phyloP scores from a whole-genome alignment of 1,140 invertebrate genomes.

The Leptinotarsa texana region DNA sequence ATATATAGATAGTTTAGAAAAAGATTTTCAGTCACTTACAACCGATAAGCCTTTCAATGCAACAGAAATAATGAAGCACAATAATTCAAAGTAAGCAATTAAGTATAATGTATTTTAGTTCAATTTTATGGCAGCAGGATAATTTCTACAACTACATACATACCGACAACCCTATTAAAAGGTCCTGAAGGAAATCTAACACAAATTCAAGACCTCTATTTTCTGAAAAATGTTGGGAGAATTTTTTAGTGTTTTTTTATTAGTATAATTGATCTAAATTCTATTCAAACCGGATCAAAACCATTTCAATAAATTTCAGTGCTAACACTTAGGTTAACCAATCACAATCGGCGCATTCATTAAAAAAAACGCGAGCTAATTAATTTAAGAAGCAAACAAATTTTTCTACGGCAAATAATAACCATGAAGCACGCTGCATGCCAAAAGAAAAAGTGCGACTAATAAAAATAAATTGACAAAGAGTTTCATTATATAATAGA shows the following conservation, averaged over 20 bases:
- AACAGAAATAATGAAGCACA: slow-evolving; percentile 1
- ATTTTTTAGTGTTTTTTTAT: not conserved
- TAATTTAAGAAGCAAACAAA: slow-evolving; percentile 11
- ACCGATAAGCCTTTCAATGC: not conserved
- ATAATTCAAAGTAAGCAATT: not conserved
- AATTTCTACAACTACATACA: slow-evolving; percentile 33
- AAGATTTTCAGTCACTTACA: too few species aligned
- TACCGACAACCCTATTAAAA: slow-evolving; percentile 29
- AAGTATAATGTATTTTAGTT: not conserved
- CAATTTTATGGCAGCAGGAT: not conserved
- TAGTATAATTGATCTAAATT: not conserved
- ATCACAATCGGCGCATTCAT: slow-evolving; percentile 49
- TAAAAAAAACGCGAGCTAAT: slow-evolving; percentile 28
- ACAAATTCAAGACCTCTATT: not conserved
- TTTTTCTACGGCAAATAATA: not conserved
- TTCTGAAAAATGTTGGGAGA: not conserved
- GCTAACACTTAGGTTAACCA: slow-evolving; percentile 48
- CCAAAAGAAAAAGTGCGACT: not conserved
- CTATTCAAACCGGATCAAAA: not conserved
- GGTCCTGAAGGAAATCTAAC: slow-evolving; percentile 18
- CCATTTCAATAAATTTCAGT: slow-evolving; percentile 9
- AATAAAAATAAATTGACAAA: too few species aligned
- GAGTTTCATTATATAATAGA: too few species aligned
- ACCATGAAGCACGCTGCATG: not conserved
- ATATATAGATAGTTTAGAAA: too few species aligned